phyloP scores from a whole-genome alignment of 2,888 invertebrate genomes.

The Eurytoma californica region DNA sequence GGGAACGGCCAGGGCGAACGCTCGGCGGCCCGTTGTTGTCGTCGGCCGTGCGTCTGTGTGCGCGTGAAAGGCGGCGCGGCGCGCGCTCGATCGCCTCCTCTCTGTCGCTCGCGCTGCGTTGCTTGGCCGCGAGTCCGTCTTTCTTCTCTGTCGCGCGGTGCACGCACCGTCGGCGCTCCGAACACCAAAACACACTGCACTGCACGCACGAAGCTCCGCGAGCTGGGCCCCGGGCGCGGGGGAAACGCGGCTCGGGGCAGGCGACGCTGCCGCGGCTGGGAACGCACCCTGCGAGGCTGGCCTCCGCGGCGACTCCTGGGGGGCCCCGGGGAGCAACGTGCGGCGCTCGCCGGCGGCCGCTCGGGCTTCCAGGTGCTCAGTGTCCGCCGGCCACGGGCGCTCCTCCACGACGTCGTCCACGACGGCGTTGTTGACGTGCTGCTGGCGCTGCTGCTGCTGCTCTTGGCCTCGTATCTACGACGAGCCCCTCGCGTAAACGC shows the following conservation, averaged over 20 bases:
- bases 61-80: constrained; percentile 27
- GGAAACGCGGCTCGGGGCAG: constrained; percentile 13
- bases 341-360: too few species aligned
- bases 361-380: too few species aligned
- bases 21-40: neutral
- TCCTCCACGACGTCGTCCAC: neutral
- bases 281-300: constrained; percentile 13
- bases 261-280: constrained; percentile 7
- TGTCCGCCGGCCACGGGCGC: constrained; percentile 17
- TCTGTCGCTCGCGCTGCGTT: constrained; percentile 1
- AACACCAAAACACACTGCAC: neutral
- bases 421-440: too few species aligned
- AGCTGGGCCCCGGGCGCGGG: constrained; percentile 37
- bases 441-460: constrained; percentile 5
- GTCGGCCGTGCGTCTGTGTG: neutral
- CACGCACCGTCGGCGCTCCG: neutral
- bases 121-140: constrained; percentile 5
- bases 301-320: too few species aligned
- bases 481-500: constrained; percentile 66
- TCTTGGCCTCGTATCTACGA: constrained; percentile 61
- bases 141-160: neutral
- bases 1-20: neutral
- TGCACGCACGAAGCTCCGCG: neutral
- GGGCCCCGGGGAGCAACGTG: too few species aligned
- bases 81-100: constrained; percentile 18